Evolutionary conservation across 2,888 invertebrate species (phyloP), one percentile per base, ranked within the genome.

Genomic region (Ichneumon xanthorius): DNA sequence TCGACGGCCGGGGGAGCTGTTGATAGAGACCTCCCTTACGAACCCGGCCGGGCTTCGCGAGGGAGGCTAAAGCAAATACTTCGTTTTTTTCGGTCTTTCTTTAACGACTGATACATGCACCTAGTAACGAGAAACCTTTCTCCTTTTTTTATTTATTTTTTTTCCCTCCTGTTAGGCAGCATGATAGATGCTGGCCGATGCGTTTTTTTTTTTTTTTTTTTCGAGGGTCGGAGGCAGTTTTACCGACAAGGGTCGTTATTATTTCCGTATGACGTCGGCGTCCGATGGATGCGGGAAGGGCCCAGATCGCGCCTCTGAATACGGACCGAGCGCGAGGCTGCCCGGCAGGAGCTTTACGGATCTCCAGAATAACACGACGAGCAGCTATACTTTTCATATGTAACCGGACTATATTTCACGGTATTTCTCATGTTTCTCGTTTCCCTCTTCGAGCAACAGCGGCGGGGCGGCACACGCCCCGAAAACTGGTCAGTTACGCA

Each of bases 211-310:
- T 48, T 19, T 68, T 67, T 75, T 50, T 67, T 75, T n/a, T n/a
- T n/a, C n/a, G n/a, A n/a, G n/a, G n/a, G n/a, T n/a, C n/a, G n/a
- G n/a, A n/a, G n/a, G n/a, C n/a, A n/a, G n/a, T n/a, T n/a, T n/a
- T 71, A 58, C 68, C 85, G 80, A 80, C n/a, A 68, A 76, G 75
- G 83, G 87, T 88, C 89, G 89, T 90, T 91, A 89, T 91, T 91
- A 91, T 90, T 91, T 89, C 88, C 88, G 88, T 88, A 88, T 88
- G 87, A 86, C 87, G 87, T 86, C 85, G 80, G 77, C 63, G 84
- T 86, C 85, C 76, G 67, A 76, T 81, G 81, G 81, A 83, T 86
- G 70, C 83, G 85, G 73, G 61, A 78, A 78, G 75, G 63, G 77
- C 71, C 50, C 65, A 63, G 79, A 76, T 85, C 82, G 79, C 79